A percentile compares a stretch with the other conserved stretches of the same genome.
phyloP scores from a whole-genome alignment of 1,140 invertebrate genomes.

The Platorchestia sp. region DNA sequence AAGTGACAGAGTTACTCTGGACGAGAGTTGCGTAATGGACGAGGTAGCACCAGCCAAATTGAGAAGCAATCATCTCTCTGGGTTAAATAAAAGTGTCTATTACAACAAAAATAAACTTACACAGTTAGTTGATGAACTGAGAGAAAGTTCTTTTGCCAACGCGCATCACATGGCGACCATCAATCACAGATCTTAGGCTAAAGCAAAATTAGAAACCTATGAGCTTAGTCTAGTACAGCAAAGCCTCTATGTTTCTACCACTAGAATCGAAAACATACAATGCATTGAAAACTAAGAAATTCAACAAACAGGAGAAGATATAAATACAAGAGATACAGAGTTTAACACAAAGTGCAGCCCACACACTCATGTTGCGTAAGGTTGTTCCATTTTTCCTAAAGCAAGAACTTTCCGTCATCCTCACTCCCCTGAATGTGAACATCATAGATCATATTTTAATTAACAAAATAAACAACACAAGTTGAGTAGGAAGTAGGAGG shows the following conservation, averaged over 20 bases:
- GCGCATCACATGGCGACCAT: background rate
- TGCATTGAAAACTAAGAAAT: background rate
- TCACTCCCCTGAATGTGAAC: background rate
- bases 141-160: background rate
- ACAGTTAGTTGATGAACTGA: background rate
- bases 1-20: background rate
- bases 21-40: background rate
- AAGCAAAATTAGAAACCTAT: background rate
- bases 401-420: background rate
- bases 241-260: background rate
- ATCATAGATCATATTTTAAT: too few species aligned
- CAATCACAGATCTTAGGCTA: background rate
- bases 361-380: background rate
- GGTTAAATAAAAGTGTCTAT: background rate
- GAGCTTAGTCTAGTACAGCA: background rate
- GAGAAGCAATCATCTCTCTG: background rate
- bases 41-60: background rate
- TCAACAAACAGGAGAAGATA: background rate
- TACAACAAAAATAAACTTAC: background rate
- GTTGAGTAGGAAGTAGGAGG: slow-evolving; percentile 49
- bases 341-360: background rate
- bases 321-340: background rate
- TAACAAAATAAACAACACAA: background rate
- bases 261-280: background rate
- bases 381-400: background rate